These are phyloP conservation scores for Autographa pulchrina DNA, from an alignment of 2,888 invertebrate genomes.

Conservation along the genomic window DNA sequence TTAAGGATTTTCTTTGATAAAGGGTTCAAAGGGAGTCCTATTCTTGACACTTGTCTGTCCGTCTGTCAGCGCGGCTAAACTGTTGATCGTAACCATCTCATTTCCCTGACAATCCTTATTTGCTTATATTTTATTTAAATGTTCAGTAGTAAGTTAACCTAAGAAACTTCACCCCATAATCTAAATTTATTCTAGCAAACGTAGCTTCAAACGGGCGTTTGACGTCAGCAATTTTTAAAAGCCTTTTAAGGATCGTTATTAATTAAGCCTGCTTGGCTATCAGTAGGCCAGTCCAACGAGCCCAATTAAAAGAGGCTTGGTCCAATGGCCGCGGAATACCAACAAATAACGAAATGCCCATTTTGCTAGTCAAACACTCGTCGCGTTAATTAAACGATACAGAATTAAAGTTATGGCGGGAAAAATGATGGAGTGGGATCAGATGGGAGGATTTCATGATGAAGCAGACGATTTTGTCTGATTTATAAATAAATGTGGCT, in stretches of 20 bases:
- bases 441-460: not conserved
- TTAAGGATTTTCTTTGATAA: too few species aligned
- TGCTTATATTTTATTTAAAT: not conserved
- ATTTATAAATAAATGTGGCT: too few species aligned
- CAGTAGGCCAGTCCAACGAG: constrained; percentile 36
- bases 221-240: constrained; percentile 44
- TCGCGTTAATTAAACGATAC: constrained; percentile 44
- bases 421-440: not conserved
- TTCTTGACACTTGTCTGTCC: too few species aligned
- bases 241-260: constrained; percentile 41
- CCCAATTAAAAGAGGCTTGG: constrained; percentile 53
- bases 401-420: not conserved
- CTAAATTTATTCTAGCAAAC: constrained; percentile 9
- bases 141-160: not conserved
- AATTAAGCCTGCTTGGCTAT: constrained; percentile 49
- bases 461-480: not conserved
- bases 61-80: too few species aligned
- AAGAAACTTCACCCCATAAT: not conserved
- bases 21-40: too few species aligned
- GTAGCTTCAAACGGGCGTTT: constrained; percentile 22
- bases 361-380: constrained; percentile 46
- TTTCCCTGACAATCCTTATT: too few species aligned
- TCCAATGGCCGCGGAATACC: constrained; percentile 44
- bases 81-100: too few species aligned
- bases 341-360: constrained; percentile 40